phyloP scores from a whole-genome alignment of 2,113 vertebrate species.

The Carlito syrichta region DNA sequence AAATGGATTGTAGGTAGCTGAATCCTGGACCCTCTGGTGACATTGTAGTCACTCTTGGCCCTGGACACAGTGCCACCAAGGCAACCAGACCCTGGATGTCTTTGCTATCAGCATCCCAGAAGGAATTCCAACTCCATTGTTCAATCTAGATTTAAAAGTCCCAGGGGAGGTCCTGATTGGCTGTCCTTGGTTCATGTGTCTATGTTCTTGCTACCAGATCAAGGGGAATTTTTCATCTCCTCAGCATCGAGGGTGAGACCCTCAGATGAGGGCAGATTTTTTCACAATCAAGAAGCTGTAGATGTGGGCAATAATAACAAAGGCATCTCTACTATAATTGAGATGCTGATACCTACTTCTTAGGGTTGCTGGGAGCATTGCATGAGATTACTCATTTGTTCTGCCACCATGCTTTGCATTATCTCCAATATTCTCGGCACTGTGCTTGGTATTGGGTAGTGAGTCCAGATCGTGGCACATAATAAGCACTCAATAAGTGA shows the following conservation, averaged over 20 bases:
- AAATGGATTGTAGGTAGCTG: neutral
- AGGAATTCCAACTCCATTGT: neutral
- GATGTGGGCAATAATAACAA: neutral
- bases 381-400: neutral
- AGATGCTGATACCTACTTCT: neutral
- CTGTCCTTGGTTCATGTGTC: neutral
- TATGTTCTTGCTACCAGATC: neutral
- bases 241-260: neutral
- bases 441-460: neutral
- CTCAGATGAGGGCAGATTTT: neutral
- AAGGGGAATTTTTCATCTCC: neutral
- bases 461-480: neutral
- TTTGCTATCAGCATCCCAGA: neutral
- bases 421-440: neutral
- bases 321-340: neutral
- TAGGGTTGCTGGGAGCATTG: neutral
- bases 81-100: neutral
- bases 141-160: neutral
- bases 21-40: neutral
- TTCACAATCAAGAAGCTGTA: neutral
- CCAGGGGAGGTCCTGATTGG: neutral
- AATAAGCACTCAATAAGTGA: neutral
- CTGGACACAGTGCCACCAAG: neutral
- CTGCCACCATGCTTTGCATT: neutral
- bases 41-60: neutral